Evolutionary conservation across 2,113 vertebrate genomes (phyloP).

Genomic region (Dryoscopus gambensis): DNA sequence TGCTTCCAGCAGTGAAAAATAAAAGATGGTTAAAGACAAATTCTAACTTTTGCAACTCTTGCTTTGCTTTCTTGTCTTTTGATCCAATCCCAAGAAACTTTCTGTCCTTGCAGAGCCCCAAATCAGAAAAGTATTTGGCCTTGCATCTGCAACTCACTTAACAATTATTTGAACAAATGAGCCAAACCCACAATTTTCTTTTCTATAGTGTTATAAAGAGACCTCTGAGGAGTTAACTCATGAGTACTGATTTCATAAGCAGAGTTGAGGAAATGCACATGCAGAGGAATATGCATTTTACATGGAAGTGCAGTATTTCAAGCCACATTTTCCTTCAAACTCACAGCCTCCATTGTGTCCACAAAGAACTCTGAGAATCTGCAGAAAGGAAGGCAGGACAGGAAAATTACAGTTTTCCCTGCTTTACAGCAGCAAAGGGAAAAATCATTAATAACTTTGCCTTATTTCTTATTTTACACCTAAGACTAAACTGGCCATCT

Average conservation of each 20-base stretch:
- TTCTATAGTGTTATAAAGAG: background rate
- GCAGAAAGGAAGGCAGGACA: background rate
- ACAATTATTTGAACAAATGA: background rate
- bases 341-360: background rate
- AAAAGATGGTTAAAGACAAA: background rate
- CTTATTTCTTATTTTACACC: background rate
- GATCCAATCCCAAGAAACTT: background rate
- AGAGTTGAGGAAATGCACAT: background rate
- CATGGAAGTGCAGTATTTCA: background rate
- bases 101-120: background rate
- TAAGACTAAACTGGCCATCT: background rate
- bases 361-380: background rate
- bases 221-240: background rate
- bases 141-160: background rate
- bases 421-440: background rate
- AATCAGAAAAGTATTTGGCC: background rate
- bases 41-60: background rate
- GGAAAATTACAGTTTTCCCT: background rate
- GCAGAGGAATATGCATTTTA: background rate
- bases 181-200: background rate
- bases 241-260: background rate
- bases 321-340: background rate
- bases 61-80: background rate
- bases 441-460: background rate
- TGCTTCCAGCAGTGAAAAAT: background rate